Conservation (phyloP, 2,113 vertebrate species). For the Cyanoderma ruficeps region DNA sequence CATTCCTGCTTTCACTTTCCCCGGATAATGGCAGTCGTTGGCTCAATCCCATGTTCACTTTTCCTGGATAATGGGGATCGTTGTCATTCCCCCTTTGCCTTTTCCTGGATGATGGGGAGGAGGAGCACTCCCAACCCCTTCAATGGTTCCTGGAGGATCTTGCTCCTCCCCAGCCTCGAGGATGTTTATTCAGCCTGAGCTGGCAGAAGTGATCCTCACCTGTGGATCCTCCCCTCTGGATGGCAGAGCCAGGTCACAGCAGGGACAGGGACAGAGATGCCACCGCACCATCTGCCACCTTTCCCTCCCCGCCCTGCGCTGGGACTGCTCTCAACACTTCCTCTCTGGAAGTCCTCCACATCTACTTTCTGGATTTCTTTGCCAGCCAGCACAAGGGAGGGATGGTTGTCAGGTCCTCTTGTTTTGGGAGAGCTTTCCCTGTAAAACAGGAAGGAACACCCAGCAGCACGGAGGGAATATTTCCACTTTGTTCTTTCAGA, state of each 20-base stretch:
- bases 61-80: neutral
- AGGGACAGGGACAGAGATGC: neutral
- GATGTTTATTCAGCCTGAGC: neutral
- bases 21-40: accelerated
- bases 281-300: neutral
- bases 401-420: neutral
- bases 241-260: neutral
- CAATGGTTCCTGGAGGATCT: neutral
- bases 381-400: neutral
- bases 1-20: neutral
- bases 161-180: neutral
- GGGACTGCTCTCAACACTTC: neutral
- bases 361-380: neutral
- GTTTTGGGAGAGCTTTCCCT: accelerated
- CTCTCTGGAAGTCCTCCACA: neutral
- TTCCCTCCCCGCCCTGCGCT: accelerated
- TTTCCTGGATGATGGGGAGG: neutral
- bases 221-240: neutral
- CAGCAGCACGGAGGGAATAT: neutral
- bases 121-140: accelerated
- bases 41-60: neutral
- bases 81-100: neutral
- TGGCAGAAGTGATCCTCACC: neutral
- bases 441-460: neutral
- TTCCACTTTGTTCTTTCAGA: neutral